A percentile compares a stretch with the other conserved stretches of the same genome.
phyloP scores from a whole-genome alignment of 2,113 vertebrate genomes.

The Lophura nycthemera region DNA sequence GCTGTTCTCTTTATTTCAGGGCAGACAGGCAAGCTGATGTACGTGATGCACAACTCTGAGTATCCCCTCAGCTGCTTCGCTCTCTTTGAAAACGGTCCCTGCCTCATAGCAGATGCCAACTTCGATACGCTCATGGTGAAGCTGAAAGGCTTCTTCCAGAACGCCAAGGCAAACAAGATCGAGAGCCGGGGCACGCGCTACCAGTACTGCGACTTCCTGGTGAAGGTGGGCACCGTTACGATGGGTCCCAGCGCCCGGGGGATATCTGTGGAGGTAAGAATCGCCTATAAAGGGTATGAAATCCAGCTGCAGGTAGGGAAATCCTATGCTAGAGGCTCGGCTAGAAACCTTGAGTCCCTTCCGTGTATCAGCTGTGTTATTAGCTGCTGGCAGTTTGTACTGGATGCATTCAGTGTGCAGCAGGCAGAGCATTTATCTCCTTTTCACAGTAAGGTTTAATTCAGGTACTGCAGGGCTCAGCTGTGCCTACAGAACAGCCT shows the following conservation, averaged over 20 bases:
- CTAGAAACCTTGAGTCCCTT: neutral
- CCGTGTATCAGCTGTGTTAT: accelerated
- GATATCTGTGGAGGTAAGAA: slow-evolving; percentile 93
- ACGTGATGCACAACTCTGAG: slow-evolving; percentile 98
- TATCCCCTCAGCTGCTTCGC: slow-evolving; percentile 94
- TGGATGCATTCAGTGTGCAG: accelerated
- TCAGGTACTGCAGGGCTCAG: neutral
- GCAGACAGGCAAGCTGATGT: slow-evolving; percentile 92
- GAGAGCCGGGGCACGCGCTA: slow-evolving; percentile 94
- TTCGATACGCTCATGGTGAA: slow-evolving; percentile 98
- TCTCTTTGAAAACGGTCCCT: slow-evolving; percentile 94
- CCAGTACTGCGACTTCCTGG: slow-evolving; percentile 95
- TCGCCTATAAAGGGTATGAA: accelerated
- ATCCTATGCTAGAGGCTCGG: neutral
- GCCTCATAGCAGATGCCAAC: slow-evolving; percentile 91
- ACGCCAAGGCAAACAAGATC: slow-evolving; percentile 97
- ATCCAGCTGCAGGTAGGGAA: accelerated
- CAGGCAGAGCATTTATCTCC: neutral
- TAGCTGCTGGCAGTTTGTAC: neutral
- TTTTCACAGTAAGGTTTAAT: neutral
- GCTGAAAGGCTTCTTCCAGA: slow-evolving; percentile 97
- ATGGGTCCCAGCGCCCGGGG: slow-evolving; percentile 96
- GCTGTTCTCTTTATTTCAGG: slow-evolving; percentile 72
- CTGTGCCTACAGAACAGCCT: neutral
- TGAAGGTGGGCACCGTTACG: slow-evolving; percentile 93